Percentiles rank a stretch among this genome's conserved stretches.
These are phyloP conservation scores for Erebia aethiops DNA, from an alignment of 2,888 invertebrate species.

Conservation along the genomic window DNA sequence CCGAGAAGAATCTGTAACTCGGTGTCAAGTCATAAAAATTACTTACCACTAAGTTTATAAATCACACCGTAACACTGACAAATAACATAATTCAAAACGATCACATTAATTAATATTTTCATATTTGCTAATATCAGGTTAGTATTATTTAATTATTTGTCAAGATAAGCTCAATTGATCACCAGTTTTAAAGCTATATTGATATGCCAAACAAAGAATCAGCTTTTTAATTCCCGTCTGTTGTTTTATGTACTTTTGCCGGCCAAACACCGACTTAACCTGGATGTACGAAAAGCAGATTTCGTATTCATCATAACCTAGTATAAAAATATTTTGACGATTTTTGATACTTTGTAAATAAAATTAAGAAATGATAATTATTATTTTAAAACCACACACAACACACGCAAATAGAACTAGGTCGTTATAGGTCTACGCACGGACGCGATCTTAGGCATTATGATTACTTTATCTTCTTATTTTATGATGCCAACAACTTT, in stretches of 20 bases:
- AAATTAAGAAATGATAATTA: no score
- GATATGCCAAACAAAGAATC: no score
- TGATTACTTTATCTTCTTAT: slow-evolving; percentile 9
- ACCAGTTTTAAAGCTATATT: no score
- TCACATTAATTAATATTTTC: not conserved
- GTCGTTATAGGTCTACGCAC: not conserved
- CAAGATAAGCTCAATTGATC: not conserved
- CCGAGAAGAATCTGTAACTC: no score
- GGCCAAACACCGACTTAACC: no score
- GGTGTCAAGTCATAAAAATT: not conserved
- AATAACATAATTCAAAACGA: not conserved
- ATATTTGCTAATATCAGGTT: not conserved
- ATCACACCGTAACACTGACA: slow-evolving; percentile 6
- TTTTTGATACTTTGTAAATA: not conserved
- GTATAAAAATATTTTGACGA: no score
- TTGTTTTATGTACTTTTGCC: no score
- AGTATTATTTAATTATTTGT: not conserved
- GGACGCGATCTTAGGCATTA: not conserved
- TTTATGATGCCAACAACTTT: not conserved
- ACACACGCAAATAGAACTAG: not conserved
- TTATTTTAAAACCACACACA: not conserved
- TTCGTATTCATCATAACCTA: no score
- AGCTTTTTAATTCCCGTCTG: no score
- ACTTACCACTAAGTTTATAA: slow-evolving; percentile 13
- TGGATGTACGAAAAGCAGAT: no score